Conservation (phyloP, 64 coral and sea anemone species). For the Actinia tenebrosa region DNA sequence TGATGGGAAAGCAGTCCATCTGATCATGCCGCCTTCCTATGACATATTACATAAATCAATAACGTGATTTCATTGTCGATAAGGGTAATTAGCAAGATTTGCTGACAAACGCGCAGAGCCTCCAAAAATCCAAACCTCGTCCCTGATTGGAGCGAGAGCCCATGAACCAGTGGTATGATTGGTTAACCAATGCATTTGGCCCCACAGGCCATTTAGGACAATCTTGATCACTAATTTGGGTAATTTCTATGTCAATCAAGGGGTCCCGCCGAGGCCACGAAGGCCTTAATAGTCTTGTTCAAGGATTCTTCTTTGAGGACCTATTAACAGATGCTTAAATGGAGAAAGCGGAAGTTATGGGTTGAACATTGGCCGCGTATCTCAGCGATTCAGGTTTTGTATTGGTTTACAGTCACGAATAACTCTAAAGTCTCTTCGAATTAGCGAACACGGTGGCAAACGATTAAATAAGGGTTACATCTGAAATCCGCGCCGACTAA, state of each 20-base stretch:
- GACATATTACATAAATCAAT: constrained; percentile 99
- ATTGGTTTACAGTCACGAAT: background rate
- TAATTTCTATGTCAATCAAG: constrained; percentile 98
- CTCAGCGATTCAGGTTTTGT: background rate
- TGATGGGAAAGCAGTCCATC: constrained; percentile 72
- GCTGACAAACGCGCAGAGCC: constrained; percentile 84
- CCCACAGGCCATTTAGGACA: constrained; percentile 73
- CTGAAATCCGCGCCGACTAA: background rate
- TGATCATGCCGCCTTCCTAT: constrained; percentile 77
- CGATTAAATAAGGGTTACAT: background rate
- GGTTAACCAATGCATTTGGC: background rate
- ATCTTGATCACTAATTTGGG: constrained; percentile 81
- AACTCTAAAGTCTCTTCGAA: background rate
- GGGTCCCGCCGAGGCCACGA: constrained; percentile 33
- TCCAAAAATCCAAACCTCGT: constrained; percentile 29
- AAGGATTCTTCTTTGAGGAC: constrained; percentile 19
- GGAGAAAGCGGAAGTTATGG: constrained; percentile 10
- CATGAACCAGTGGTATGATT: background rate
- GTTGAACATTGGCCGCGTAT: constrained; percentile 32
- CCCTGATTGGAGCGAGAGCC: constrained; percentile 18
- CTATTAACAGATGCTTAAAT: constrained; percentile 68
- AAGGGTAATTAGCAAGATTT: constrained; percentile 99
- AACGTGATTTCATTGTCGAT: constrained; percentile 98
- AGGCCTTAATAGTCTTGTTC: constrained; percentile 33
- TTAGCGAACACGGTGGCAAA: background rate